Base-by-base conservation (phyloP, 2,113 vertebrate genomes). In the Myanophis thanlyinensis region DNA sequence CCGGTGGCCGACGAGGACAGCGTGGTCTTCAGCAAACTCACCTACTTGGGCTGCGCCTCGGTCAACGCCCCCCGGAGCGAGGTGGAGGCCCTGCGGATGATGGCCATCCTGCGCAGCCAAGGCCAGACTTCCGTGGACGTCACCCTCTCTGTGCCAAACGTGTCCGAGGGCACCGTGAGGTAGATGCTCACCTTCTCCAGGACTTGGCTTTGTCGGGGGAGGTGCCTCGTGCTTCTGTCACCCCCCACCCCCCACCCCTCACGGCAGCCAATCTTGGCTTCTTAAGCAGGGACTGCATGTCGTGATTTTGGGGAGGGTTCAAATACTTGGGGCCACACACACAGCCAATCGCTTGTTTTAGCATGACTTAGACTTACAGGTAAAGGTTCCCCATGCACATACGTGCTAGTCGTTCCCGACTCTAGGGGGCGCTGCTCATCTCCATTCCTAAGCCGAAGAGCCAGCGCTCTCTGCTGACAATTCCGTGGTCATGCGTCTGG, bases 161-260 rank as follows among this genome's bases (percentile, higher is more conserved):
- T 99, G 47, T 99, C 99, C 0, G 99, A 99, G 96, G 99, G 99
- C 92, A 99, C 98, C 0, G 99, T 99, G 92, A 99, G 99, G 99
- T 99, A 96, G 30, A 13, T 1, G 27, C 3, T 92, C 73, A 30
- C 88, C 86, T 93, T 0, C 40, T 11, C 1, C 1, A 6, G 1
- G 40, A 7, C 47, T 5, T 5, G 62, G 22, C 59, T 53, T 10
- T 20, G 0, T 15, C 27, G 22, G 0, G 4, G 67, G 10, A 20
- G 62, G 40, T 6, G 15, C 67, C 67, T 73, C n/a, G 1, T 1
- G 3, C n/a, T 85, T 89, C 2, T 8, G 47, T 15, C 13, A n/a
- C n/a, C n/a, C n/a, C n/a, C n/a, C n/a, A n/a, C n/a, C n/a, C n/a
- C n/a, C n/a, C n/a, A n/a, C n/a, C n/a, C n/a, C n/a, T n/a, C n/a